Conservation (phyloP, 2,797 vertebrate species). For the Amphiprion clarkii region DNA sequence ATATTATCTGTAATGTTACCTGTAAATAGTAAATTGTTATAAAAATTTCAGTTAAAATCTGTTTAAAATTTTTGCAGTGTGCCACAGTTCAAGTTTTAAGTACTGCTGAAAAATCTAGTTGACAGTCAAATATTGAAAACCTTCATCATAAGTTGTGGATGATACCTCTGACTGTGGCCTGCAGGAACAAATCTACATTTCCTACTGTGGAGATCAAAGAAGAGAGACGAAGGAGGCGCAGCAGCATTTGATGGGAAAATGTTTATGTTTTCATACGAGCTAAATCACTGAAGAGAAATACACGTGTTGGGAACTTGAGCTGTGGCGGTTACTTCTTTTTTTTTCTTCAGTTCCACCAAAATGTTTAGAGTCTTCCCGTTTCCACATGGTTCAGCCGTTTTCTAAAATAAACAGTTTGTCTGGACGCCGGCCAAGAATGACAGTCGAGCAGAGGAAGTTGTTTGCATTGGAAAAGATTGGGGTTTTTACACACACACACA, state of each 20-base stretch:
- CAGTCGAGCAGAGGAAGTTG: conserved; percentile 37
- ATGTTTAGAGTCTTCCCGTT: conserved; percentile 31
- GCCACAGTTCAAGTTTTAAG: neutral
- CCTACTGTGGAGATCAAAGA: conserved; percentile 37
- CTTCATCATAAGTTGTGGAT: neutral
- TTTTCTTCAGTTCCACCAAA: neutral
- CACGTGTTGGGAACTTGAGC: conserved; percentile 38
- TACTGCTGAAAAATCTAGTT: conserved; percentile 7
- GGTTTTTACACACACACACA: neutral
- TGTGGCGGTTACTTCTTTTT: conserved; percentile 3
- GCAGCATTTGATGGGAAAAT: conserved; percentile 24
- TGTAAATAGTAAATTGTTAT: no score
- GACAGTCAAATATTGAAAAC: conserved; percentile 17
- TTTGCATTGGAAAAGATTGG: conserved; percentile 41
- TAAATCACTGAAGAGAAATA: conserved; percentile 40
- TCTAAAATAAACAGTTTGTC: conserved; percentile 57
- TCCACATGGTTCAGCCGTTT: conserved; percentile 22
- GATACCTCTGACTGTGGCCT: neutral
- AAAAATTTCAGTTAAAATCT: no score
- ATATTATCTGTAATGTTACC: no score
- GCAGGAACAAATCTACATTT: conserved; percentile 25
- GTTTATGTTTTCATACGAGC: conserved; percentile 44
- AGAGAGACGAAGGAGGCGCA: conserved; percentile 8
- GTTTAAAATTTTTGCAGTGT: no score
- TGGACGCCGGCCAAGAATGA: conserved; percentile 40